These are phyloP conservation scores for Lophius americanus DNA, from an alignment of 2,797 vertebrate species.

Conservation along the genomic window DNA sequence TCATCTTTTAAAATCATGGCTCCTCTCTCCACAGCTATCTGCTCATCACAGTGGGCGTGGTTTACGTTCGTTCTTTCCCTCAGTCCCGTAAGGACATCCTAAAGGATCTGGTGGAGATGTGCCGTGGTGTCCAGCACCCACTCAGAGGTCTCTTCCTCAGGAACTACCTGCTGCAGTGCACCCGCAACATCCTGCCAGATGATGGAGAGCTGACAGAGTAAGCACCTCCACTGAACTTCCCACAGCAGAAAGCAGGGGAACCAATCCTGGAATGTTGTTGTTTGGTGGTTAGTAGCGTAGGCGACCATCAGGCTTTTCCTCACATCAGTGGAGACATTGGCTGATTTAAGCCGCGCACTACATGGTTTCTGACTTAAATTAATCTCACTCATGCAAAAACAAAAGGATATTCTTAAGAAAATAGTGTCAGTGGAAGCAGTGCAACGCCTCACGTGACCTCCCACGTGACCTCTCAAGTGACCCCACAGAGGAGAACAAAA, in stretches of 20 bases:
- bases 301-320: too few relatives aligned
- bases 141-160: constrained; percentile 95
- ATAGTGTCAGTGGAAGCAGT: too few relatives aligned
- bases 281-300: too few relatives aligned
- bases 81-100: constrained; percentile 98
- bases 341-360: too few relatives aligned
- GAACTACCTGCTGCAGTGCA: constrained; percentile 97
- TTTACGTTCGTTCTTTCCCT: constrained; percentile 97
- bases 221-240: constrained; percentile 6
- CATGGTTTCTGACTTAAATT: too few relatives aligned
- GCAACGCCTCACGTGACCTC: too few relatives aligned
- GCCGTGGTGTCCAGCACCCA: constrained; percentile 97
- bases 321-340: too few relatives aligned
- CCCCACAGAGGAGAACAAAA: too few relatives aligned
- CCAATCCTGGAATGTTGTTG: too few relatives aligned
- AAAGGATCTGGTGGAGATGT: constrained; percentile 99
- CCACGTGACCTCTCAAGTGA: too few relatives aligned
- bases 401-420: too few relatives aligned
- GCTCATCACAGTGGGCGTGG: constrained; percentile 97
- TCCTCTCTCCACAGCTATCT: constrained; percentile 85
- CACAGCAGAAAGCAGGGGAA: background rate
- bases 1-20: background rate
- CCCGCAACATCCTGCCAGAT: constrained; percentile 96
- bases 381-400: too few relatives aligned
- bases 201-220: constrained; percentile 93